Base-by-base conservation (phyloP, 2,113 vertebrate genomes). In the Tautogolabrus adspersus region DNA sequence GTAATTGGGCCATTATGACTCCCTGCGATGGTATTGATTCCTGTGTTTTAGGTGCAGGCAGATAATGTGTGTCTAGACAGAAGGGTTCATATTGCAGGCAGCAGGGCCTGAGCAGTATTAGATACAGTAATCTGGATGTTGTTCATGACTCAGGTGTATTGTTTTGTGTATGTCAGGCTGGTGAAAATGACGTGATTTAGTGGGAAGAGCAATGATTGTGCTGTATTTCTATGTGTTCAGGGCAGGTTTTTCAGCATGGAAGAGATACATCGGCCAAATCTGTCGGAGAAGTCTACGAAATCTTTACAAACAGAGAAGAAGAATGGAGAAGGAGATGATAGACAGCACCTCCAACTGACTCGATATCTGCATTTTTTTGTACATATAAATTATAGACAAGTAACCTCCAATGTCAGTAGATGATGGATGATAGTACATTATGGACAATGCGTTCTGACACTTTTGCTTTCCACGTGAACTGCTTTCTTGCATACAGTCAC, bases 1-100 rank as follows among this genome's bases (percentile, higher is more conserved):
- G 91, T 94, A 93, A 93, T 92, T 93, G 91, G 92, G 84, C 84
- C 83, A 93, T 93, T 91, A 94, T 75, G 89, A 90, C 87, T 91
- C 85, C 84, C 90, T 80, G 85, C 76, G 63, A 88, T 81, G 82
- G 77, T 81, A 93, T 93, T 82, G 93, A 94, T 93, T 87, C 80
- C 64, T 65, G 71, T 91, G 89, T 91, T 92, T 92, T 87, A 91
- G 89, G 82, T 84, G 83, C 70, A 72, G 89, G 86, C 70, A 54
- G 87, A 75, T 89, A 92, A 91, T 91, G 85, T 82, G 55, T 47
- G 87, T 92, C 93, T 93, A 91, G 93, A 93, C 91, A 83, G 72
- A 79, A 49, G 58, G 70, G 75, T 85, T 90, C 88, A 85, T 82
- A 84, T 87, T 87, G 77, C 82, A 86, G 84, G 67, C 77, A 76